Conservation (phyloP, 35 echinoderm and acorn worm species). For the Ophioderma brevispina region DNA sequence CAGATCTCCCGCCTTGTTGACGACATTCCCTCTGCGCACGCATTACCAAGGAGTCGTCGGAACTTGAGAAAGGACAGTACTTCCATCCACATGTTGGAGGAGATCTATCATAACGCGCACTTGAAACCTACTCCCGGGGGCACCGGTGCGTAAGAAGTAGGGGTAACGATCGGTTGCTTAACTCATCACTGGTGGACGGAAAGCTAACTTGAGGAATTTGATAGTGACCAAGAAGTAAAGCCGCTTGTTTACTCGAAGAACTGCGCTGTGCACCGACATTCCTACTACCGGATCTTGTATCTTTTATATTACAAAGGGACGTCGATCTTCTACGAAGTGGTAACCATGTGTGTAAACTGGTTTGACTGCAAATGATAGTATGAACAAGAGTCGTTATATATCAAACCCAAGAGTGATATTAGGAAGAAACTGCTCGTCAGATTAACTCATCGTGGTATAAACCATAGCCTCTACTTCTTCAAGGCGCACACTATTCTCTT, state of each 20-base stretch:
- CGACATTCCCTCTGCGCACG: slow-evolving; percentile 80
- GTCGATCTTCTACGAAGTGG: slow-evolving; percentile 44
- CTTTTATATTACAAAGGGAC: not conserved
- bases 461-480: slow-evolving; percentile 91
- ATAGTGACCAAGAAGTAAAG: slow-evolving; percentile 76
- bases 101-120: slow-evolving; percentile 89
- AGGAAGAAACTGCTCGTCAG: slow-evolving; percentile 58
- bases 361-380: slow-evolving; percentile 68
- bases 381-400: slow-evolving; percentile 94
- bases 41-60: slow-evolving; percentile 88
- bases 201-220: slow-evolving; percentile 93
- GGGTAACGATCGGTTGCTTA: slow-evolving; percentile 85
- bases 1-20: not conserved
- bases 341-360: slow-evolving; percentile 77
- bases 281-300: slow-evolving; percentile 35
- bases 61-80: slow-evolving; percentile 85
- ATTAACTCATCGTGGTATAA: slow-evolving; percentile 78
- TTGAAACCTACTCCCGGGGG: slow-evolving; percentile 82
- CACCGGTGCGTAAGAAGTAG: slow-evolving; percentile 90
- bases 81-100: slow-evolving; percentile 65
- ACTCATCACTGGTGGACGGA: slow-evolving; percentile 90
- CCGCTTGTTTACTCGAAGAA: slow-evolving; percentile 77
- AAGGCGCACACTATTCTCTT: slow-evolving; percentile 60
- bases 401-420: slow-evolving; percentile 89
- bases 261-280: slow-evolving; percentile 89